These are phyloP conservation scores for Priapulus caudatus DNA, from an alignment of 2,888 invertebrate species.

Conservation along the genomic window DNA sequence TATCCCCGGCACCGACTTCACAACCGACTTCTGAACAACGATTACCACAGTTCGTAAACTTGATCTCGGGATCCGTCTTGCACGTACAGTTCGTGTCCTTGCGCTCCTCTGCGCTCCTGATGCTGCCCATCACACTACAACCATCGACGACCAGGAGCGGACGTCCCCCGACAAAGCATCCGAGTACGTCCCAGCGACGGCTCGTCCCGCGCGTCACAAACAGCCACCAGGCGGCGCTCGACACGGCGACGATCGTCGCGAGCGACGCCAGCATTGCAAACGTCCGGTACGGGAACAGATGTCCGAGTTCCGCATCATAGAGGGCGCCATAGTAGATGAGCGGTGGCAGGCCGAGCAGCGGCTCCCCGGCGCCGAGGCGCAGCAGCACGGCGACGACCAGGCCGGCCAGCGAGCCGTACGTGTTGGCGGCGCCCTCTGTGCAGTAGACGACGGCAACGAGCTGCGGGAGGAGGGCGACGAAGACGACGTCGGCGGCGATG, in stretches of 20 bases:
- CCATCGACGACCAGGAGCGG: no score
- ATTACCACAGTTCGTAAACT: no score
- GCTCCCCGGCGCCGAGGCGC: constrained; percentile 29
- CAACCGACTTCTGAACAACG: no score
- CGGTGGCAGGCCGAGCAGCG: constrained; percentile 22
- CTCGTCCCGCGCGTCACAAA: no score
- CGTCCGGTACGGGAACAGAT: constrained; percentile 39
- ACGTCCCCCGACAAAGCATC: no score
- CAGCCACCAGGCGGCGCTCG: constrained; percentile 10
- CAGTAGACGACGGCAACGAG: constrained; percentile 26
- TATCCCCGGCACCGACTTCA: no score
- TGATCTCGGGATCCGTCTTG: no score
- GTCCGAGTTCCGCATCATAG: constrained; percentile 24
- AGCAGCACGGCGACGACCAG: constrained; percentile 23
- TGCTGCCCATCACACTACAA: no score
- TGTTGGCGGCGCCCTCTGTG: constrained; percentile 23
- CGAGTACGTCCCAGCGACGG: no score
- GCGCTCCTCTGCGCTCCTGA: no score
- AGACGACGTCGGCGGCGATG: constrained; percentile 32
- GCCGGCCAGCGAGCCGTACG: constrained; percentile 27
- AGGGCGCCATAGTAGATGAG: constrained; percentile 27
- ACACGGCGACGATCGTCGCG: constrained; percentile 18
- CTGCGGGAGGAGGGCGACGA: constrained; percentile 32
- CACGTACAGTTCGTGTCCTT: no score
- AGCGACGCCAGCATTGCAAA: constrained; percentile 35